Base-by-base conservation (phyloP, 2,113 vertebrate species). In the Carollia perspicillata region DNA sequence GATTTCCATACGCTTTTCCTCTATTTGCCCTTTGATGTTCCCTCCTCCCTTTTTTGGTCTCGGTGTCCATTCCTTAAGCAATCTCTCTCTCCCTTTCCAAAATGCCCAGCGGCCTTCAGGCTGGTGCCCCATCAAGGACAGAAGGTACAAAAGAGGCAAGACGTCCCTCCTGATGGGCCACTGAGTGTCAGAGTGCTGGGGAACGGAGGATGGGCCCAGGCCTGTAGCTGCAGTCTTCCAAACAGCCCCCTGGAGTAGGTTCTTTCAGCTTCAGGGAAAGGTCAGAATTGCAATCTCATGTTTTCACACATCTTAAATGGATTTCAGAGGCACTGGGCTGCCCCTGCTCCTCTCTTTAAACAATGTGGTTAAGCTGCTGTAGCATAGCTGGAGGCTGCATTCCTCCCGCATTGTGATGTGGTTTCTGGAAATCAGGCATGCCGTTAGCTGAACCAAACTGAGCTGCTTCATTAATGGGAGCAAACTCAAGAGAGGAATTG, bases 381-480 rank as follows among this genome's bases (percentile, higher is more conserved):
- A 20, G 84, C 5, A 0, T 93, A 93, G 93, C 93, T 84, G 88
- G 60, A 84, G 89, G 95, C 97, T 65, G 84, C 22, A 96, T 98
- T 98, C 98, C 92, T 65, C 92, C 95, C 9, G 66, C 96, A 96
- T 97, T 94, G 96, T 93, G 97, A 97, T 97, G 97, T 97, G 97
- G 96, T 84, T 93, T 97, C 94, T 98, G 97, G 97, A 98, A 98
- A 95, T 95, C 97, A 95, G 93, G 96, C 96, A 91, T 95, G 88
- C 97, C 94, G 95, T 97, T 96, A 95, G 96, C 95, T 96, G 96
- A 96, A 97, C 93, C 96, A 96, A 96, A 97, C 97, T 96, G 96
- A 97, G 92, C 93, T 97, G 97, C 86, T 97, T 98, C 95, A 94
- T 98, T 98, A 98, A 97, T 90, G 93, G 93, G 95, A 97, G 72